Percentiles rank a stretch among this genome's conserved stretches.
Conservation (phyloP, 2,797 vertebrate species). For the Enteromius trimaculatus region DNA sequence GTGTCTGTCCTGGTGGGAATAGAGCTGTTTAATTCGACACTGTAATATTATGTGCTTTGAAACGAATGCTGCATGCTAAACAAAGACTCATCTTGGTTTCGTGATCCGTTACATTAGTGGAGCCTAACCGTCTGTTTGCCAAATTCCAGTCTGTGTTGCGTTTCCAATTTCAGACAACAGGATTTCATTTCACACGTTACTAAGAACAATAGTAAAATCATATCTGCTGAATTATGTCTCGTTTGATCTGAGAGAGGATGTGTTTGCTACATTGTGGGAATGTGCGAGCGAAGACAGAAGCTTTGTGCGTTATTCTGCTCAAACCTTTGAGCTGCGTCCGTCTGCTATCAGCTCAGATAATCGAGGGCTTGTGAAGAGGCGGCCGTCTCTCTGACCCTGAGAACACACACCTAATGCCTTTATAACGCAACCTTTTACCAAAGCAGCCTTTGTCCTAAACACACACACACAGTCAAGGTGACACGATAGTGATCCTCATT, state of each 20-base stretch:
- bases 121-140: neutral
- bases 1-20: neutral
- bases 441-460: conserved; percentile 18
- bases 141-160: neutral
- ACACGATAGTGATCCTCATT: conserved; percentile 58
- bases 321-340: conserved; percentile 4
- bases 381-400: conserved; percentile 3
- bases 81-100: neutral
- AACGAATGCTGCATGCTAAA: neutral
- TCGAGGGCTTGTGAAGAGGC: neutral
- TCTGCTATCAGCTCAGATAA: conserved; percentile 32
- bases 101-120: neutral
- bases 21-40: neutral
- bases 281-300: neutral
- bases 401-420: conserved; percentile 23
- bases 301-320: neutral
- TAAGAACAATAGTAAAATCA: neutral
- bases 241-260: neutral
- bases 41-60: neutral
- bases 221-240: neutral
- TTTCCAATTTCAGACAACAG: neutral
- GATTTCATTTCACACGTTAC: neutral
- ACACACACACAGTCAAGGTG: conserved; percentile 58
- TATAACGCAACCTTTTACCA: conserved; percentile 37
- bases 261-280: neutral